Evolutionary conservation across 2,888 invertebrate genomes (phyloP), one percentile per base, ranked within the genome.

Genomic region (Mongoloraphidia duomilia): DNA sequence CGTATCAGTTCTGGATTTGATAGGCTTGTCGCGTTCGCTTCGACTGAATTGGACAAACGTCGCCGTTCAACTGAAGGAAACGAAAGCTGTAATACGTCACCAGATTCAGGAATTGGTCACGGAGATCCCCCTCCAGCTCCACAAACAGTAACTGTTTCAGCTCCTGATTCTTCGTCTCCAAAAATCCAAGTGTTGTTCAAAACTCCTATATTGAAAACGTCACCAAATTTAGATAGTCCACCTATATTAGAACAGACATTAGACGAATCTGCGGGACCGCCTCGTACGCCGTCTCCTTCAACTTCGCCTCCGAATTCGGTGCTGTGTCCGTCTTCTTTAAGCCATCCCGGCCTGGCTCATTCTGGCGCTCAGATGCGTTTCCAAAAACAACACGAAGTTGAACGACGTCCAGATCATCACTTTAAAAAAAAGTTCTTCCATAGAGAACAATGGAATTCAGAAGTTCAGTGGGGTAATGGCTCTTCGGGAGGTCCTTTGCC

Each of bases 1-100:
- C 84, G 90, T 57, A 89, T 93, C 60, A 89, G 87, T 65, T 90
- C 87, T 57, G 90, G 91, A 47, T 94, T 95, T 73, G 94, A 94
- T 71, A 84, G 91, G 57, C 75, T 94, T 60, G 89, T 94, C 57
- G 92, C 91, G 51, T 89, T 92, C 65, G 93, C 93, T 44, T 90
- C 92, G 39, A 91, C 89, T 12, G 93, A 93, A 62, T 74, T 92
- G 65, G 91, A 88, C 65, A 84, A 89, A 68, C 81, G 90, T 62
- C 78, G 89, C 50, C 76, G 88, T 52, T 88, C 88, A 39, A 82
- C 83, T 1, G 89, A 90, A 68, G 85, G 84, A 58, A 79, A 74
- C 47, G 66, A 69, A 56, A 77, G 84, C 59, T 84, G 84, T 63
- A 88, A 88, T 66, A 89, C 89, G 44, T 88, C 88, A 55, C 89